Conservation (phyloP, 2,113 vertebrate species). For the Ailurus styani region DNA sequence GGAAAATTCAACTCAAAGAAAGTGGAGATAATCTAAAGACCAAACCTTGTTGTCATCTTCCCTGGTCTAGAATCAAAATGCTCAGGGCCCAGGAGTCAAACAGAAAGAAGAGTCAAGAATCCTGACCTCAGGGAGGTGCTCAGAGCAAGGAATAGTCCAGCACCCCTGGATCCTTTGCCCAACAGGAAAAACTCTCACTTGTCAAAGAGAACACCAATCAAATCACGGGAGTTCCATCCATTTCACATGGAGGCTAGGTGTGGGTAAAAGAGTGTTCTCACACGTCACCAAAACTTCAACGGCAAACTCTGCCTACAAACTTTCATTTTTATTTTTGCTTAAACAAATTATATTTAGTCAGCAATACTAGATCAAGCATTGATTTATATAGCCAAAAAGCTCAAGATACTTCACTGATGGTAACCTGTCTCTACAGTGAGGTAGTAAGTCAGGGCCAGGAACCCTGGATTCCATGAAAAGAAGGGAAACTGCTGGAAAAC, state of each 20-base stretch:
- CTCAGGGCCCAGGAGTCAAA: neutral
- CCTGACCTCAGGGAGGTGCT: neutral
- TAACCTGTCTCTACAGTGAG: neutral
- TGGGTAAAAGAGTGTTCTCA: neutral
- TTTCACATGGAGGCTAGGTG: neutral
- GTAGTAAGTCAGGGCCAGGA: neutral
- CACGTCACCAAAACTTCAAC: neutral
- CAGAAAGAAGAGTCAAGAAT: neutral
- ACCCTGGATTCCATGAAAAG: neutral
- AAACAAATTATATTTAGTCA: slow-evolving; percentile 9
- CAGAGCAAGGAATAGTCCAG: neutral
- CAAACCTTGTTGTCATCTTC: neutral
- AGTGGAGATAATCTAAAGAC: neutral
- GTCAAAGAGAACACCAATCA: slow-evolving; percentile 9
- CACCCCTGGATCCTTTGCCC: neutral
- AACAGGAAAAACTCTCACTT: neutral
- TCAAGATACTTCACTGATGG: neutral
- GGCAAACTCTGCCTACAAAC: neutral
- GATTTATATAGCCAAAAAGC: neutral
- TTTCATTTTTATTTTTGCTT: neutral
- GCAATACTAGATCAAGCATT: neutral
- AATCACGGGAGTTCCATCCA: neutral
- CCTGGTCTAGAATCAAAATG: neutral
- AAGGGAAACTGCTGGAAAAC: slow-evolving; percentile 8
- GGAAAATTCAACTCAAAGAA: neutral